Base-by-base conservation (phyloP, 2,888 invertebrate genomes). In the Cecidostiba fungosa region DNA sequence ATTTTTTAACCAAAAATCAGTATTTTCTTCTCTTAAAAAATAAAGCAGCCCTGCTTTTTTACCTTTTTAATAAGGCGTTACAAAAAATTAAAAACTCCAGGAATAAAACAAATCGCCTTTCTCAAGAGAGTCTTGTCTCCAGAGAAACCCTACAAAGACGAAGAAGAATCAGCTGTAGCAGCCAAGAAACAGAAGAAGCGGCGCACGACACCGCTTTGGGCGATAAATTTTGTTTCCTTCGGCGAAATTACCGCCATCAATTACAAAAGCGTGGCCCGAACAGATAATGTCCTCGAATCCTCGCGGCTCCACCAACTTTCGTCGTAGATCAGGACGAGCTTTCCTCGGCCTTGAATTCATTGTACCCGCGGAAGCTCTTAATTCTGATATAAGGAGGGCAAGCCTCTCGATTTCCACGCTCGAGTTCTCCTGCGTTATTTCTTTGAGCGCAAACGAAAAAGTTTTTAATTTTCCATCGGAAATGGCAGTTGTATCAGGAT, bases 281-380 rank as follows among this genome's bases (percentile, higher is more conserved):
- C 89, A 91, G 90, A 91, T 91, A 91, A 90, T 90, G 91, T 91
- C 90, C 88, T 91, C 91, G 89, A 91, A 91, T 91, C 89, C 90
- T 87, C 90, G 86, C 88, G 88, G 88, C 87, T 66, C 29, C n/a
- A 87, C 88, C 88, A 91, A 91, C 90, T 91, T 91, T 88, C 88
- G 85, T 87, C 89, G 88, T 91, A 90, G 88, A 90, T 91, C 91
- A 90, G 89, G 88, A 84, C 36, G 84, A 39, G 85, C 82, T 82
- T 85, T 85, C 82, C 72, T 39, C 82, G 84, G 82, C 78, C 86
- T 86, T 85, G 83, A 85, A 87, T 87, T 85, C 86, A 85, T 87
- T 87, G 82, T 85, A 29, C 23, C 62, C 39, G 1, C n/a, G 10
- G 66, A 73, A 43, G 62, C 73, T 32, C 83, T 85, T 81, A 85